Conservation (phyloP, 1,140 invertebrate genomes). For the Drosophila quadrilineata region DNA sequence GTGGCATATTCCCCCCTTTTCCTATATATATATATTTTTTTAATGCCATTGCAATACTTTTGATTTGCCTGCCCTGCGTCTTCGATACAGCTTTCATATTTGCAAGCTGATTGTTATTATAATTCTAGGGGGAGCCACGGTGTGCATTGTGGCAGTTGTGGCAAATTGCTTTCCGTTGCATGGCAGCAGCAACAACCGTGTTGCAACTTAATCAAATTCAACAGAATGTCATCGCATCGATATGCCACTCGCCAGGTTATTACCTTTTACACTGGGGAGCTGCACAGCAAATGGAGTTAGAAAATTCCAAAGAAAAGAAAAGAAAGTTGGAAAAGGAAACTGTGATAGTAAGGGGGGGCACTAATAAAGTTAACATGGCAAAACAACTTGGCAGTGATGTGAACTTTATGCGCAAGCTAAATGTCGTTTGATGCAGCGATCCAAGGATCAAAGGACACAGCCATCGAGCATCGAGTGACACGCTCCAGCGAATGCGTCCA, state of each 20-base stretch:
- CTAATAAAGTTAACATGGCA: constrained; percentile 75
- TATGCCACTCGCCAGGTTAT: constrained; percentile 10
- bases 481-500: constrained; percentile 56
- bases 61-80: not conserved
- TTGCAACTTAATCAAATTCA: constrained; percentile 37
- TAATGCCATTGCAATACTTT: not conserved
- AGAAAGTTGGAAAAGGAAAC: not conserved
- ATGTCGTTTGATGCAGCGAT: constrained; percentile 67
- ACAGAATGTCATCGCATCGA: constrained; percentile 37
- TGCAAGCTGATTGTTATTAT: constrained; percentile 55
- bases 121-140: constrained; percentile 16
- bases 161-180: constrained; percentile 53
- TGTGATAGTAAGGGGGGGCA: not conserved
- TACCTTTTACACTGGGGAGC: constrained; percentile 1
- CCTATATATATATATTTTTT: constrained; percentile 20
- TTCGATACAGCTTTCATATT: constrained; percentile 1
- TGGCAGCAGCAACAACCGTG: constrained; percentile 31
- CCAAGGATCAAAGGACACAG: constrained; percentile 33
- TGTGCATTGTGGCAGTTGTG: constrained; percentile 6
- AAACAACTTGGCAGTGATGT: constrained; percentile 65
- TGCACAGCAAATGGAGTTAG: too few relatives aligned
- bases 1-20: constrained; percentile 10
- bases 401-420: constrained; percentile 75
- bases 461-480: constrained; percentile 22
- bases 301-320: too few relatives aligned